These are phyloP conservation scores for Boloria euphrosyne DNA, from an alignment of 2,888 invertebrate species.

Conservation along the genomic window DNA sequence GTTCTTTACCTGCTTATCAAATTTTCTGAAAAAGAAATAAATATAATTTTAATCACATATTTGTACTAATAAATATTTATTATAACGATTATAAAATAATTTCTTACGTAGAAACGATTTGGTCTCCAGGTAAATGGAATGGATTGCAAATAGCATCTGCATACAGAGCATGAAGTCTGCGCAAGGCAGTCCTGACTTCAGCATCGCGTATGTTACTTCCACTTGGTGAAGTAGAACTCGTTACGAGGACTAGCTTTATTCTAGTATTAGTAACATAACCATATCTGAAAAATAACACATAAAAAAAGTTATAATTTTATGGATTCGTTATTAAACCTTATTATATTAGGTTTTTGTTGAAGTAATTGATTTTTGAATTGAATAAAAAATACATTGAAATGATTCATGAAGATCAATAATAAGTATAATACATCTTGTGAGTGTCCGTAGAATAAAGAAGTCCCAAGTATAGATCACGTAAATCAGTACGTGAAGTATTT, in stretches of 20 bases:
- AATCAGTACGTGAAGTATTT: conserved; percentile 85
- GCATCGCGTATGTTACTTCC: conserved; percentile 95
- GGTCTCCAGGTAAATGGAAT: conserved; percentile 96
- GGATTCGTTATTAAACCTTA: too few relatives aligned
- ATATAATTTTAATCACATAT: not conserved
- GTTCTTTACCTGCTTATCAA: conserved; percentile 85
- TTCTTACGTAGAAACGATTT: conserved; percentile 92
- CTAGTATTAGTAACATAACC: conserved; percentile 99
- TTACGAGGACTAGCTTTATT: conserved; percentile 96
- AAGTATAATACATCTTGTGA: conserved; percentile 92
- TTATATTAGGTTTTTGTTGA: too few relatives aligned
- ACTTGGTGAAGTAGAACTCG: conserved; percentile 95
- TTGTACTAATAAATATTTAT: not conserved
- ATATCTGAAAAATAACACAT: conserved; percentile 81
- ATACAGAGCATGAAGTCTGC: conserved; percentile 95
- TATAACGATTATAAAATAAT: not conserved
- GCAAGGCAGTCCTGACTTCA: conserved; percentile 93
- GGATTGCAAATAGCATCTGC: conserved; percentile 98
- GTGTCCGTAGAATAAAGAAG: conserved; percentile 96
- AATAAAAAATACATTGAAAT: not conserved
- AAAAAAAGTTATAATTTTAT: not conserved
- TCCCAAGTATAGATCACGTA: conserved; percentile 95
- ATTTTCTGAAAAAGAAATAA: conserved; percentile 76
- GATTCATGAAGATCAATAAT: not conserved
- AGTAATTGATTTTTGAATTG: too few relatives aligned